Conservation (phyloP, 2,113 vertebrate species). For the Hepsetus odoe region DNA sequence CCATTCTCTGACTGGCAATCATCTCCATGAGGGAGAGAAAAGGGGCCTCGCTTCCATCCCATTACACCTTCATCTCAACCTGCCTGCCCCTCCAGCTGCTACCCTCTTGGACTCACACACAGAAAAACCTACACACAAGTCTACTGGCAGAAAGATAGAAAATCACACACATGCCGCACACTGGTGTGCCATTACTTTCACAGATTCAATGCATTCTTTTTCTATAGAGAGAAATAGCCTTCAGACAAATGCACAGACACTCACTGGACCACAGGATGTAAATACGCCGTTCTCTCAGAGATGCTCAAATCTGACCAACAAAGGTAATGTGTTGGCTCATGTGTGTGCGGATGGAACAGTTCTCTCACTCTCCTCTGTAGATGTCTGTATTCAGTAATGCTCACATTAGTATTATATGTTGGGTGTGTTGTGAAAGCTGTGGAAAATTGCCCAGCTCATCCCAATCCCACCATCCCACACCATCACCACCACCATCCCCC, state of each 20-base stretch:
- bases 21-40: constrained; percentile 54
- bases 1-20: constrained; percentile 59
- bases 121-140: constrained; percentile 36
- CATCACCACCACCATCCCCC: too few species aligned
- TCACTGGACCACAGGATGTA: background rate
- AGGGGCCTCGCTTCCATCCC: constrained; percentile 57
- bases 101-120: constrained; percentile 48
- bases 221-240: constrained; percentile 23
- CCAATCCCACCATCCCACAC: too few species aligned
- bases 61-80: constrained; percentile 62
- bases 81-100: constrained; percentile 57
- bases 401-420: constrained; percentile 1
- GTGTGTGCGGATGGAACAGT: constrained; percentile 9
- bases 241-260: background rate
- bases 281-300: constrained; percentile 16
- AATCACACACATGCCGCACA: constrained; percentile 32
- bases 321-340: background rate
- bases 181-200: constrained; percentile 21
- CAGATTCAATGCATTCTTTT: background rate
- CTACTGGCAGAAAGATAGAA: constrained; percentile 22
- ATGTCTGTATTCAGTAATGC: background rate
- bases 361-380: background rate
- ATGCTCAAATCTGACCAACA: constrained; percentile 13
- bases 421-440: background rate
- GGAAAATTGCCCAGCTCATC: background rate